phyloP scores from a whole-genome alignment of 2,888 invertebrate genomes.

The Shargacucullia verbasci region DNA sequence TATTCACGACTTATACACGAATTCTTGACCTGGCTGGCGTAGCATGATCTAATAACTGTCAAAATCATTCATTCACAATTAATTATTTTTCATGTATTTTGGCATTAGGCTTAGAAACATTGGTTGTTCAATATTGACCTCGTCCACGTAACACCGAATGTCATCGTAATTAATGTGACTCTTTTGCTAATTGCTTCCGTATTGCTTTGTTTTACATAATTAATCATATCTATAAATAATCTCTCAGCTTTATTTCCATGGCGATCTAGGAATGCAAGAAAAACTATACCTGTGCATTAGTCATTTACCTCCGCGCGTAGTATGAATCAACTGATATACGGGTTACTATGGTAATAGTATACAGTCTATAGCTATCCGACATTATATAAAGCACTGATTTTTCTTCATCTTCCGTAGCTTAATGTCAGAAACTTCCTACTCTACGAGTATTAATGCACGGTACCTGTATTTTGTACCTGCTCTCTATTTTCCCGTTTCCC shows the following conservation, averaged over 20 bases:
- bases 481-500: no score
- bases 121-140: no score
- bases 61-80: no score
- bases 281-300: slow-evolving; percentile 25
- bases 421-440: background rate
- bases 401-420: slow-evolving; percentile 15
- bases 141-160: no score
- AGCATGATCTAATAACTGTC: no score
- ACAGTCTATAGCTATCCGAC: background rate
- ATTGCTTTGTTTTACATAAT: slow-evolving; percentile 24
- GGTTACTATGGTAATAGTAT: slow-evolving; percentile 28
- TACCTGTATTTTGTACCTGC: background rate
- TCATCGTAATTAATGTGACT: slow-evolving; percentile 1
- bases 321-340: slow-evolving; percentile 29
- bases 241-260: slow-evolving; percentile 20
- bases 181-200: slow-evolving; percentile 3
- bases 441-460: background rate
- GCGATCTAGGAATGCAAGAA: slow-evolving; percentile 38
- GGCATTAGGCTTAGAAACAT: no score
- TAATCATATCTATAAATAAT: slow-evolving; percentile 39
- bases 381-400: slow-evolving; percentile 13
- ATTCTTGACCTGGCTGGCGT: no score
- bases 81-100: no score
- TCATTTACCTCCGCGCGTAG: slow-evolving; percentile 19
- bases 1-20: no score